These are phyloP conservation scores for Leptatherina wallacei DNA, from an alignment of 2,797 vertebrate species.

Conservation along the genomic window DNA sequence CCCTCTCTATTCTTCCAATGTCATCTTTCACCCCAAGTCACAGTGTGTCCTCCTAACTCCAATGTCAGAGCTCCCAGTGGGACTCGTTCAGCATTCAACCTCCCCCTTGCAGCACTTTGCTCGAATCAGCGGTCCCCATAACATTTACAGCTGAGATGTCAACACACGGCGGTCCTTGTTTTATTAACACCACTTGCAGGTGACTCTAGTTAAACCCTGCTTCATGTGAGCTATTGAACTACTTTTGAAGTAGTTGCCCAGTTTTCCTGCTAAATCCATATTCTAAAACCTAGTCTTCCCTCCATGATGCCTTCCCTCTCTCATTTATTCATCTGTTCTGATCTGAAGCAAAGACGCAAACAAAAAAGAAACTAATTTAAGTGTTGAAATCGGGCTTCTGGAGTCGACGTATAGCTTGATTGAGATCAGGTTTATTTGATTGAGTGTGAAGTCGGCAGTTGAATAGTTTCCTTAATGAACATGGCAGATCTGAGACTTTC, in stretches of 20 bases:
- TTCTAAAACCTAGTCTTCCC: not conserved
- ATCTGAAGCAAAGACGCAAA: conserved; percentile 2
- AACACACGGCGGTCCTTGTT: conserved; percentile 7
- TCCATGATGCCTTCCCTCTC: not conserved
- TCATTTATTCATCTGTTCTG: not conserved
- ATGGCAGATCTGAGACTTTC: conserved; percentile 68
- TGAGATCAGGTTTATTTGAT: conserved; percentile 53
- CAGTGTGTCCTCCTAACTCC: conserved; percentile 57
- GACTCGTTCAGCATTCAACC: conserved; percentile 25
- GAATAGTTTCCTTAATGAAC: conserved; percentile 68
- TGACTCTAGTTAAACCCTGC: conserved; percentile 26
- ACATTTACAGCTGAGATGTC: conserved; percentile 47
- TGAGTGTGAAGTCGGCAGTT: conserved; percentile 49
- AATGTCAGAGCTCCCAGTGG: conserved; percentile 57
- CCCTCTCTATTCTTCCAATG: conserved; percentile 54
- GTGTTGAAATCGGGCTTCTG: conserved; percentile 21
- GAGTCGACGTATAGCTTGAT: conserved; percentile 17
- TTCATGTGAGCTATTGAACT: conserved; percentile 13
- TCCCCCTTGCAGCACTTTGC: conserved; percentile 20
- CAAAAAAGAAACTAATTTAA: conserved; percentile 19
- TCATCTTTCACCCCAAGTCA: conserved; percentile 68
- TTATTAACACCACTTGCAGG: conserved; percentile 32
- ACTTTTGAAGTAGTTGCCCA: conserved; percentile 2
- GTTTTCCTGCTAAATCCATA: not conserved
- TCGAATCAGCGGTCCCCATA: conserved; percentile 27